Evolutionary conservation across 2,888 invertebrate species (phyloP), one percentile per base, ranked within the genome.

Genomic region (Idaea biselata): DNA sequence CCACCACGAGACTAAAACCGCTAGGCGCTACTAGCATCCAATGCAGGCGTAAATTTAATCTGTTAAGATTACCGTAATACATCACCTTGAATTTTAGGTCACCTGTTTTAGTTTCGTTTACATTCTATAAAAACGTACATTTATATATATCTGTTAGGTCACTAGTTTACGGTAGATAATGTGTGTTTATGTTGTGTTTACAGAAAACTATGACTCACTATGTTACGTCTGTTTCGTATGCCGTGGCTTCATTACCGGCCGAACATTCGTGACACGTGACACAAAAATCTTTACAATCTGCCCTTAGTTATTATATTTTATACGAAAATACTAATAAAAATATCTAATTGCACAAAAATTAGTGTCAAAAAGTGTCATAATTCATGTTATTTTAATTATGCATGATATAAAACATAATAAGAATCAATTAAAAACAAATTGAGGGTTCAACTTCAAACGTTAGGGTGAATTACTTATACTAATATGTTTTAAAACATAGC

Each of bases 391-490:
- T 44, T 44, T 44, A 44, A 44, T 44, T 44, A 44, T 44, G 44
- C 44, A 44, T 71, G 77, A 80, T 81, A 74, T 76, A 74, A 74
- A 80, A 78, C 74, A 75, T 75, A 77, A 80, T 82, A 74, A 76
- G 74, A 80, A 81, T 82, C 82, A 83, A 85, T 84, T 84, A 81
- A 73, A 79, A 80, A 79, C 77, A 77, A 80, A 82, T 83, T 83
- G 58, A 70, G 70, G 75, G 77, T 71, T 73, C 55, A 57, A 71
- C 77, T 71, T 73, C 55, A 57, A 71, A 63, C 32, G 18, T 64
- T 62, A 66, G 77, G 78, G 79, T 77, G 76, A 73, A 72, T 76
- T 72, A 72, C 68, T 75, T 74, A 68, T 72, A 73, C 64, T 67
- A 63, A 74, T 76, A 68, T 67, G 68, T 74, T 69, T 69, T 65